A percentile compares a stretch with the other conserved stretches of the same genome.
These are phyloP conservation scores for Otolemur garnettii DNA, from an alignment of 2,113 vertebrate species.

Conservation along the genomic window DNA sequence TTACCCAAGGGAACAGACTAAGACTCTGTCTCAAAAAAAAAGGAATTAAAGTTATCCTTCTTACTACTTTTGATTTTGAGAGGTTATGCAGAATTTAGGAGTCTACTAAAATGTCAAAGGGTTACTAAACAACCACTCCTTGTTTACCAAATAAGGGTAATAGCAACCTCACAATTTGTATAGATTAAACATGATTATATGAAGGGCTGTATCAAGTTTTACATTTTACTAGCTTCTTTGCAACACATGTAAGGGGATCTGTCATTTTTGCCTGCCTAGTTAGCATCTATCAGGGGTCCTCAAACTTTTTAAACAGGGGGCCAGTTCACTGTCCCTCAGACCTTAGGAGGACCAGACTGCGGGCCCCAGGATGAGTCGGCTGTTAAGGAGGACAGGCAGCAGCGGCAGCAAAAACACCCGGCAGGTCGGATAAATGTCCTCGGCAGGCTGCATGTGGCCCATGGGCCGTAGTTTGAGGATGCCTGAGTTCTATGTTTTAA, in stretches of 20 bases:
- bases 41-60: neutral
- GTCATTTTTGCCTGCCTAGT: neutral
- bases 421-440: no score
- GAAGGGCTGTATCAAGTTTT: neutral
- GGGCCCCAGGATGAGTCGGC: no score
- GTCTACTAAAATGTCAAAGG: neutral
- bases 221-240: neutral
- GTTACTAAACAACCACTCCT: neutral
- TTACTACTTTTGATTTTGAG: slow-evolving; percentile 25
- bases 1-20: no score
- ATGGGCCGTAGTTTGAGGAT: no score
- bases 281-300: neutral
- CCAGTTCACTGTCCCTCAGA: no score
- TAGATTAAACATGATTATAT: neutral
- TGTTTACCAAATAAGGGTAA: slow-evolving; percentile 20
- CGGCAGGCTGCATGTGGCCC: no score
- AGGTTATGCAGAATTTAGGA: slow-evolving; percentile 18
- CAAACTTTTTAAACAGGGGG: no score
- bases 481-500: neutral
- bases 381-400: no score
- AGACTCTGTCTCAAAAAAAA: no score
- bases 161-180: neutral
- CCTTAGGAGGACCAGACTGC: no score
- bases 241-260: neutral
- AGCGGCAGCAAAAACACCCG: no score